phyloP scores from a whole-genome alignment of 2,888 invertebrate species.

The Pomacea canaliculata region DNA sequence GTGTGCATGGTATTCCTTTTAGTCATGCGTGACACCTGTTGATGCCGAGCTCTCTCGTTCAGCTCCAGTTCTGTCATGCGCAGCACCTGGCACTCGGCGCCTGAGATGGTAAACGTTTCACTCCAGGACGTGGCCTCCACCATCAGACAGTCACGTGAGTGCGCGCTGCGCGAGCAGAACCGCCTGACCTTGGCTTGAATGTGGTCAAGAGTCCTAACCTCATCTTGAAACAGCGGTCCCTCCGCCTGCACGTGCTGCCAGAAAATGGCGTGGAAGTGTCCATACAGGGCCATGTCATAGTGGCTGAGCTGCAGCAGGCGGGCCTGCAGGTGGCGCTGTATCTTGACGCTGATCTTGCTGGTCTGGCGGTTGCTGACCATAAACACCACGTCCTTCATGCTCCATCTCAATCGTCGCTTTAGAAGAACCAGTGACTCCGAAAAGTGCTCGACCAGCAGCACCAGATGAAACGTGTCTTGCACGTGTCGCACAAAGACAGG shows the following conservation, averaged over 20 bases:
- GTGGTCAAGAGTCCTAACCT: background rate
- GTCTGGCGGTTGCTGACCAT: too few species aligned
- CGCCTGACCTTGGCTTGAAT: background rate
- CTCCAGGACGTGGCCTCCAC: background rate
- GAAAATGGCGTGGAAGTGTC: background rate
- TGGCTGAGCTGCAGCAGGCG: background rate
- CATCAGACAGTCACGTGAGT: background rate
- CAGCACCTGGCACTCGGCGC: background rate
- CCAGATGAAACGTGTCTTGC: slow-evolving; percentile 5
- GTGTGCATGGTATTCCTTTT: background rate
- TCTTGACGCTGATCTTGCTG: too few species aligned
- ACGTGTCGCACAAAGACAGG: background rate
- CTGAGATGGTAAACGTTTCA: background rate
- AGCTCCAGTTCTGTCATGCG: background rate
- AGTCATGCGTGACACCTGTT: background rate
- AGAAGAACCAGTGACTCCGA: slow-evolving; percentile 7
- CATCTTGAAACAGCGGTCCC: background rate
- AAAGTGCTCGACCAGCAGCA: slow-evolving; percentile 4
- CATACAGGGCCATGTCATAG: background rate
- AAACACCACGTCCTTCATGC: too few species aligned
- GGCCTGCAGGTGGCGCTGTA: background rate
- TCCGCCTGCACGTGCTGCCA: background rate
- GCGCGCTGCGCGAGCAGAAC: background rate
- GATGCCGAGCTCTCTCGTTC: background rate
- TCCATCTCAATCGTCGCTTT: background rate